Conservation (phyloP, 2,113 vertebrate species). For the Cepphus grylle region DNA sequence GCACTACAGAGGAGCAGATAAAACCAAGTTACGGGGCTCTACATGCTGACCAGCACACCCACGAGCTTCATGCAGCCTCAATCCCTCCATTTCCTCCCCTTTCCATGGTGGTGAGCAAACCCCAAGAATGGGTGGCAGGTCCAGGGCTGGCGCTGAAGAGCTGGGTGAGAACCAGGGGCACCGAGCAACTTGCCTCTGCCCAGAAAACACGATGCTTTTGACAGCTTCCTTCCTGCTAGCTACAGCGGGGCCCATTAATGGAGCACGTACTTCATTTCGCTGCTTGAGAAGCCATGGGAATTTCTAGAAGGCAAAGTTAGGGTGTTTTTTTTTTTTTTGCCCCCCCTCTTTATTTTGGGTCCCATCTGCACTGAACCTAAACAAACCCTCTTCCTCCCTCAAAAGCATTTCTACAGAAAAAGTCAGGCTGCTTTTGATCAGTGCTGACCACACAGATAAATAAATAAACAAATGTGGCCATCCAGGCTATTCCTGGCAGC, state of each 20-base stretch:
- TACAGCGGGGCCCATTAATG: background rate
- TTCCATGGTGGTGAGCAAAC: background rate
- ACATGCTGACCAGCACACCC: background rate
- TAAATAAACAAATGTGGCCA: background rate
- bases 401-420: background rate
- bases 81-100: background rate
- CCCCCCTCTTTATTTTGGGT: background rate
- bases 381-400: background rate
- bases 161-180: background rate
- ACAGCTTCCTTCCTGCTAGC: background rate
- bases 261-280: background rate
- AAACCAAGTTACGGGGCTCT: background rate
- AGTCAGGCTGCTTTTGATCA: slow-evolving; percentile 13
- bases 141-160: background rate
- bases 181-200: background rate
- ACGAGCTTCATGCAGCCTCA: rapidly evolving
- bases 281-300: slow-evolving; percentile 2
- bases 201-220: background rate
- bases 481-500: background rate
- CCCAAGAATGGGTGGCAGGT: background rate
- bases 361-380: background rate
- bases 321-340: background rate
- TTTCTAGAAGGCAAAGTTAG: background rate
- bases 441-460: background rate
- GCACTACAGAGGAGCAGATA: background rate